Evolutionary conservation across 1,140 invertebrate genomes (phyloP), one percentile per base, ranked within the genome.

Genomic region (Caerostris darwini): DNA sequence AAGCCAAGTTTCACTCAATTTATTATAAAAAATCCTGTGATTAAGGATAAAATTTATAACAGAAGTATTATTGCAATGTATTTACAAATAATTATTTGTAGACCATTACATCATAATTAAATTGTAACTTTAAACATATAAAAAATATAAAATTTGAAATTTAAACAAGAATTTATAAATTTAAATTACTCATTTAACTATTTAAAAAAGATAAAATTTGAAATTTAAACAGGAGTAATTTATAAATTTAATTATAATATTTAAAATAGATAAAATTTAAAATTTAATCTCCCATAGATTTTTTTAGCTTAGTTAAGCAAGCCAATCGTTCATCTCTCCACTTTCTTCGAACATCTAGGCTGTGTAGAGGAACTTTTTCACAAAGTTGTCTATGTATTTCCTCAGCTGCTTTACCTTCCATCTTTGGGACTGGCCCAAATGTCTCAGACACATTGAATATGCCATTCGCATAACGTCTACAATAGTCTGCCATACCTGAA

Each of bases 311-410:
- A 7, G 98, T 97, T 14, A 99, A 96, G 92, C 98, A 97, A 0
- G 98, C 98, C 14, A 99, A 96, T 94, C 98, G 98, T 54, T 97
- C 96, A 95, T 99, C 98, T 64, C 98, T 96, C 98, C 98, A 99
- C 3, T 96, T 97, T 86, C 98, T 96, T 94, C 98, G 96, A 92
- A 98, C 97, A 82, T 96, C 97, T 34, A 99, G 96, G 95, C 97
- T 97, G 56, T 98, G 97, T n/a, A 99, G 95, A 0, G 98, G 98
- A 56, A 98, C 97, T 95, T 97, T 97, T 14, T 96, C 96, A 94
- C 97, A 97, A 56, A 99, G 95, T 95, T 98, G 97, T n/a, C 97
- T 95, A 94, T 96, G 85, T 91, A 96, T 95, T 67, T 96, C 95
- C 85, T 96, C 94, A 5, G 95, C 95, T 5, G 95, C 91, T 10